Conservation (phyloP, 2,797 vertebrate species). For the Hafferia zeledoni region DNA sequence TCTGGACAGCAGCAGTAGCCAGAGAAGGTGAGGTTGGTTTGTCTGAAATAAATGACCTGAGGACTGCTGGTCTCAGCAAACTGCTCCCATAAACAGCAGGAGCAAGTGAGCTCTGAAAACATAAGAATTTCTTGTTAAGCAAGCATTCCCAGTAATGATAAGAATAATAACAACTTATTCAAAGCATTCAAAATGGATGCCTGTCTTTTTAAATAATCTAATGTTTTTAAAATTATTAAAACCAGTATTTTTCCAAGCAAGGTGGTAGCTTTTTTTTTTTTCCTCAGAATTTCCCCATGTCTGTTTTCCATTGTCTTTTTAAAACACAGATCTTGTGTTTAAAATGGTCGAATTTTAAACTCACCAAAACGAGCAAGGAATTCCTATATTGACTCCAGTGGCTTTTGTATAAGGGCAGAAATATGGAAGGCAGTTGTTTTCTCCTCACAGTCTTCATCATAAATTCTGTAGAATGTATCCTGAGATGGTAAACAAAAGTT, state of each 20-base stretch:
- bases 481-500: neutral
- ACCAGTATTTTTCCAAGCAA: neutral
- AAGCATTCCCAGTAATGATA: neutral
- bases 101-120: slow-evolving; percentile 32
- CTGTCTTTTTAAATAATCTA: neutral
- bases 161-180: neutral
- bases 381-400: neutral
- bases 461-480: neutral
- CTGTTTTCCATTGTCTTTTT: neutral
- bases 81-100: slow-evolving; percentile 27
- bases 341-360: neutral
- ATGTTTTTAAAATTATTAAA: neutral
- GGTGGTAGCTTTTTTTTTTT: neutral
- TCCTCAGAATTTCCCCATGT: neutral
- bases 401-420: neutral
- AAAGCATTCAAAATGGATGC: neutral
- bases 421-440: slow-evolving; percentile 12
- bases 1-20: neutral
- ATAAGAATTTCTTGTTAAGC: slow-evolving; percentile 16
- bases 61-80: slow-evolving; percentile 52
- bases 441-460: neutral
- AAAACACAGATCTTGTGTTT: neutral
- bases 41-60: slow-evolving; percentile 36
- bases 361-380: neutral
- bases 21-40: slow-evolving; percentile 1